Base-by-base conservation (phyloP, 2,797 vertebrate species). In the Gymnocypris eckloni region DNA sequence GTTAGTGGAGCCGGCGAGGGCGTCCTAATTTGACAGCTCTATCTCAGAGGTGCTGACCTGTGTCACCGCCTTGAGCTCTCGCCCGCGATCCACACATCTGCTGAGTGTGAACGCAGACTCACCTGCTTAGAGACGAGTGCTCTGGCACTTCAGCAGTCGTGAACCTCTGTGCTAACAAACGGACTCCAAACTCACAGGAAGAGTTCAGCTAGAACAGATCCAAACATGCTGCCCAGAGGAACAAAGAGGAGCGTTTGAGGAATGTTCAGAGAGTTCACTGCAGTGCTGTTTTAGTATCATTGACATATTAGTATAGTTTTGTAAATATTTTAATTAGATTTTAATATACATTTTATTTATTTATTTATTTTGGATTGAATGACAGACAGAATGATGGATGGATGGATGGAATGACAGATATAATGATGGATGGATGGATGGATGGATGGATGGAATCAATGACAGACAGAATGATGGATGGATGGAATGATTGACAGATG, bases 21-120 rank as follows among this genome's bases (percentile, higher is more conserved):
- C 77, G 88, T 91, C 88, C 79, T 92, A 91, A 95, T 94, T 93
- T 95, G 94, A 94, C 93, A 93, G 91, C 92, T 94, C 90, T 90
- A 87, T 92, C 93, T 92, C 89, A 88, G 93, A 95, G 94, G 93
- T 95, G 94, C 94, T 94, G 94, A 94, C 93, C 93, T 91, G 91
- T 89, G 90, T 83, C 88, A 90, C 88, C 90, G 88, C 92, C 81
- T 48, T 39, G 69, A 45, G 75, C 82, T 87, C 87, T 80, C 83
- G 66, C 87, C 82, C 77, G 20, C 9, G 33, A 86, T 66, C 59
- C 50, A 50, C 77, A 25, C 54, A 8, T 43, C 25, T 28, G 41
- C 25, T 12, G 28, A 43, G 81, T 81, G 87, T 86, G 85, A 88
- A 67, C 72, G 41, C 66, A 75, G 28, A 80, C 78, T 84, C 93